These are phyloP conservation scores for Dendrocincla fuliginosa DNA, from an alignment of 2,797 vertebrate species.

Conservation along the genomic window DNA sequence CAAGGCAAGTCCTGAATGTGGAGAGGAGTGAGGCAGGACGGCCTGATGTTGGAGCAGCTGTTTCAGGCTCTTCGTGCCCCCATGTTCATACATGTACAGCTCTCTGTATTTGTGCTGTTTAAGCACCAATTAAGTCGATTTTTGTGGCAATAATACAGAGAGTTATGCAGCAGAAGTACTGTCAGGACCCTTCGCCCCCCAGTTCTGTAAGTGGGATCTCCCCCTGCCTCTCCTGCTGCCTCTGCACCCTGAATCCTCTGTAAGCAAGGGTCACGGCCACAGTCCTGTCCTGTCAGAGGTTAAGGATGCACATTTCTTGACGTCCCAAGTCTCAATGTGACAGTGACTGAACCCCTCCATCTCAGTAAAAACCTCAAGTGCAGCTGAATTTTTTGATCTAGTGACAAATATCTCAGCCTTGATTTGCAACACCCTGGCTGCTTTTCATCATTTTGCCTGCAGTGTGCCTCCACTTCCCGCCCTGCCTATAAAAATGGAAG, in stretches of 20 bases:
- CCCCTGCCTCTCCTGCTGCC: background rate
- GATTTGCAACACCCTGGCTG: background rate
- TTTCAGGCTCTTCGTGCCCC: background rate
- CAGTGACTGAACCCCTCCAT: background rate
- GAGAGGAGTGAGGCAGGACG: background rate
- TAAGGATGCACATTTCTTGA: background rate
- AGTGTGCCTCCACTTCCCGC: background rate
- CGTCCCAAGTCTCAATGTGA: background rate
- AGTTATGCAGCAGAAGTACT: background rate
- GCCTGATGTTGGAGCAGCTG: accelerated
- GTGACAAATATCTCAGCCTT: background rate
- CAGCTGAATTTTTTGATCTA: background rate
- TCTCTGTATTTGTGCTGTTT: background rate
- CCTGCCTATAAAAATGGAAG: background rate
- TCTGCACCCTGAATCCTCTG: background rate
- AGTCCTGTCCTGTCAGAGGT: background rate
- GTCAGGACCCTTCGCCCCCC: background rate
- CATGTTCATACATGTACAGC: background rate
- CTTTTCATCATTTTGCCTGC: background rate
- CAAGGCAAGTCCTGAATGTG: background rate
- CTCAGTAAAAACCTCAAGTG: background rate
- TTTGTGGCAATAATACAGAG: background rate
- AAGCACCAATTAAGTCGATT: background rate
- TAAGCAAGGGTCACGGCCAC: background rate
- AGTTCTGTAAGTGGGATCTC: background rate